These are phyloP conservation scores for Leptestheria dahalacensis DNA, from an alignment of 1,140 invertebrate genomes.

Conservation along the genomic window DNA sequence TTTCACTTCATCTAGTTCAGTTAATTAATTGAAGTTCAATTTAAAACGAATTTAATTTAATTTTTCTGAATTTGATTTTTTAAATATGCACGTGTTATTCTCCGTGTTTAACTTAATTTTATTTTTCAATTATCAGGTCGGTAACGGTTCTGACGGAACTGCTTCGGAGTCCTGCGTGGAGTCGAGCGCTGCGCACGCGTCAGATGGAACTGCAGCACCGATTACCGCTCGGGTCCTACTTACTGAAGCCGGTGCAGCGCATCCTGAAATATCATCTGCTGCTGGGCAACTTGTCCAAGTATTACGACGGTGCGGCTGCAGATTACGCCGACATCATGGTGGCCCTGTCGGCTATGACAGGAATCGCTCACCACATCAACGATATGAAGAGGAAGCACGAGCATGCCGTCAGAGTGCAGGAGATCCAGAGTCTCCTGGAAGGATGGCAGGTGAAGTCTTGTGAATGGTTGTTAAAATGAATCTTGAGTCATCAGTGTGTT, in stretches of 20 bases:
- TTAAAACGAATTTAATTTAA: background rate
- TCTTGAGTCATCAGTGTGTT: too few species aligned
- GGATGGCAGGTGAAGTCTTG: conserved; percentile 57
- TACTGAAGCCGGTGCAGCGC: conserved; percentile 88
- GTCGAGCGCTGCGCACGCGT: conserved; percentile 57
- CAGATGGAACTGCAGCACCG: conserved; percentile 64
- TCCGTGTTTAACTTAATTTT: background rate
- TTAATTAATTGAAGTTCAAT: background rate
- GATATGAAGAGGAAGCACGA: conserved; percentile 86
- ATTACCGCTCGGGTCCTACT: conserved; percentile 81
- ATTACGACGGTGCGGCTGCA: conserved; percentile 43
- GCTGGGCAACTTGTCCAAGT: conserved; percentile 76
- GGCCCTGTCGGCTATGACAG: conserved; percentile 74
- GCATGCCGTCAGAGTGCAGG: conserved; percentile 74
- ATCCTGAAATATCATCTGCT: conserved; percentile 92
- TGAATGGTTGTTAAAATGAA: too few species aligned
- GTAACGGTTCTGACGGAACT: conserved; percentile 71
- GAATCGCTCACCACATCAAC: conserved; percentile 81
- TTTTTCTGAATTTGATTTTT: conserved; percentile 23
- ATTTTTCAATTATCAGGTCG: conserved; percentile 42
- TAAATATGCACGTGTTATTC: too few species aligned
- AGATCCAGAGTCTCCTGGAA: conserved; percentile 78
- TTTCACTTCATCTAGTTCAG: background rate
- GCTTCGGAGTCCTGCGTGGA: conserved; percentile 58
- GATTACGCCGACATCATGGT: conserved; percentile 54